A percentile compares a stretch with the other conserved stretches of the same genome.
phyloP scores from a whole-genome alignment of 2,888 invertebrate genomes.

The Buathra laborator region DNA sequence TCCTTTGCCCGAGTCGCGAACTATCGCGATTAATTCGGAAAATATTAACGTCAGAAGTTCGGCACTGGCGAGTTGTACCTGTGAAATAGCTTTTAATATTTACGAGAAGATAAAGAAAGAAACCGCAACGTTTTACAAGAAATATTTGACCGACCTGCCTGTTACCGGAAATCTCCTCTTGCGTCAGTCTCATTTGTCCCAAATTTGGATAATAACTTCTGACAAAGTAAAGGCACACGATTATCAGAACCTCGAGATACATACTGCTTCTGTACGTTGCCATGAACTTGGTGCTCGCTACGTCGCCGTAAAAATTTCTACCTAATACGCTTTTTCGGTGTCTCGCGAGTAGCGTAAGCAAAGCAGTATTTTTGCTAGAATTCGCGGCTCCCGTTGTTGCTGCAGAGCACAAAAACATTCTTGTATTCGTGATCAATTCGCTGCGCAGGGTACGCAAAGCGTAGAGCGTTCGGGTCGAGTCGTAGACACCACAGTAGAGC shows the following conservation, averaged over 20 bases:
- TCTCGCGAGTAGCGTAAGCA: constrained; percentile 89
- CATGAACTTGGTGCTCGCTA: constrained; percentile 88
- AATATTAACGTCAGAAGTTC: constrained; percentile 91
- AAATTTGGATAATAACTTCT: constrained; percentile 92
- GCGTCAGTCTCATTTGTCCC: constrained; percentile 88
- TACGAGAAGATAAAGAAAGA: not conserved
- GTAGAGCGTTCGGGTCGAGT: constrained; percentile 91
- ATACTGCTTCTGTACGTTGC: constrained; percentile 91
- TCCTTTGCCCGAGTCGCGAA: constrained; percentile 91
- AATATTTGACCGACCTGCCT: constrained; percentile 85
- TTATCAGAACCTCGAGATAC: constrained; percentile 92
- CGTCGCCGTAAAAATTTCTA: constrained; percentile 88
- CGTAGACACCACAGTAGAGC: constrained; percentile 92
- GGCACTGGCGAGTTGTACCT: constrained; percentile 91
- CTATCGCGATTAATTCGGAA: constrained; percentile 90
- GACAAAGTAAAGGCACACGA: constrained; percentile 92
- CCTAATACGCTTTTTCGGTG: constrained; percentile 94
- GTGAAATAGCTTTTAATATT: constrained; percentile 20
- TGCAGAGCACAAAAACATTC: constrained; percentile 91
- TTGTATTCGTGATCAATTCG: constrained; percentile 90
- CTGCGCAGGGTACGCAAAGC: constrained; percentile 91
- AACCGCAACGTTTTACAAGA: not conserved
- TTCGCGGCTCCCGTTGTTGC: constrained; percentile 91
- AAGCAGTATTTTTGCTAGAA: constrained; percentile 86
- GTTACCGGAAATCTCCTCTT: constrained; percentile 91